These are phyloP conservation scores for Nyctereutes procyonoides DNA, from an alignment of 2,113 vertebrate species.

Conservation along the genomic window DNA sequence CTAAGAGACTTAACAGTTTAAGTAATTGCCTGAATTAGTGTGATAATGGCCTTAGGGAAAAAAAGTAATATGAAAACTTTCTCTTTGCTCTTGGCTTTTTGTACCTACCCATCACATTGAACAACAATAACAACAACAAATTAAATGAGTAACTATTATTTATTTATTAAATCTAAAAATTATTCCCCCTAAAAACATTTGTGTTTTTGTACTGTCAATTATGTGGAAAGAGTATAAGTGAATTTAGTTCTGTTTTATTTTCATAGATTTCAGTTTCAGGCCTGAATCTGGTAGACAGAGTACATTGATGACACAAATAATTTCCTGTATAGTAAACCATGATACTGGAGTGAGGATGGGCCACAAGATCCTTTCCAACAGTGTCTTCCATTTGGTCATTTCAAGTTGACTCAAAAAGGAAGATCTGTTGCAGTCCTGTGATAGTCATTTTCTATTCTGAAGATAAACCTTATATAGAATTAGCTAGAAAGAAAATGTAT, in stretches of 20 bases:
- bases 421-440: background rate
- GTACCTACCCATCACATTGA: background rate
- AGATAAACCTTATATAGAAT: background rate
- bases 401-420: background rate
- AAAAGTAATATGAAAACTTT: background rate
- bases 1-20: background rate
- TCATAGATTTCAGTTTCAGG: background rate
- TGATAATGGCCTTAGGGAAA: background rate
- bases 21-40: background rate
- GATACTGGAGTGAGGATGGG: background rate
- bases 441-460: background rate
- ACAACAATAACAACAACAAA: background rate
- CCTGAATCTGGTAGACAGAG: background rate
- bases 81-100: background rate
- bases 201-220: background rate
- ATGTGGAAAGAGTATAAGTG: too few species aligned
- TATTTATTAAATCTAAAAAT: background rate
- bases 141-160: background rate
- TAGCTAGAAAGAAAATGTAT: background rate
- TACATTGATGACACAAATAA: too few species aligned
- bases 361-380: background rate
- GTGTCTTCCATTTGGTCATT: background rate
- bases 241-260: background rate
- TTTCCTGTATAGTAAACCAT: too few species aligned
- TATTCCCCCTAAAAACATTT: background rate